Evolutionary conservation across 2,797 vertebrate species (phyloP), one percentile per base, ranked within the genome.

Genomic region (Muraenolepis orangiensis): DNA sequence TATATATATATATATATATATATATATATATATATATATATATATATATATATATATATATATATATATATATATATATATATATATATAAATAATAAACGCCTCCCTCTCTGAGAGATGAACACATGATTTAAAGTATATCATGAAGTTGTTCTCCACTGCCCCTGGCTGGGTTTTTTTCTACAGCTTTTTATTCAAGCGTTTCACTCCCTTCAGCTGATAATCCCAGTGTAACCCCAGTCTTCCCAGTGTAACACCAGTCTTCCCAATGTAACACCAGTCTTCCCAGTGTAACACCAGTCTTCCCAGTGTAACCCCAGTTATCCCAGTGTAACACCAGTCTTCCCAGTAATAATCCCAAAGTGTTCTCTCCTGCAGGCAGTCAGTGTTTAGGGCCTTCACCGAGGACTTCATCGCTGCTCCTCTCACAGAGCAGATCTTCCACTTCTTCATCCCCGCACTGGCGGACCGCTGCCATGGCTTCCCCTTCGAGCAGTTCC

Each of bases 391-490:
- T 87, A 88, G 93, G 23, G 95, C 96, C 93, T 98, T 99, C 90
- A 98, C 96, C 0, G 93, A 96, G 93, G 96, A 98, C 93, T 95
- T 98, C 83, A 92, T 99, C 87, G 95, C 94, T 57, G 94, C 95
- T 51, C 96, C 98, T 32, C 98, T 98, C 87, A 98, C 97, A 0
- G 96, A 99, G 86, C 98, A 98, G 91, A 94, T 98, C 86, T 95
- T 97, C 91, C 94, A 97, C 91, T 97, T 97, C 89, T 91, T 98
- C 87, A 93, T 99, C 87, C 98, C 98, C 74, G 97, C 98, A 0
- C 87, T 99, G 81, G 94, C 96, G 5, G 98, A 99, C 74, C 78
- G 89, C 1, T 93, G 93, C 80, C 88, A 91, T 6, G 76, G 83
- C 72, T 99, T 99, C 88, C 97, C 98, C 0, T 98, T 97, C 1